These are phyloP conservation scores for Martes martes DNA, from an alignment of 2,113 vertebrate genomes.

Conservation along the genomic window DNA sequence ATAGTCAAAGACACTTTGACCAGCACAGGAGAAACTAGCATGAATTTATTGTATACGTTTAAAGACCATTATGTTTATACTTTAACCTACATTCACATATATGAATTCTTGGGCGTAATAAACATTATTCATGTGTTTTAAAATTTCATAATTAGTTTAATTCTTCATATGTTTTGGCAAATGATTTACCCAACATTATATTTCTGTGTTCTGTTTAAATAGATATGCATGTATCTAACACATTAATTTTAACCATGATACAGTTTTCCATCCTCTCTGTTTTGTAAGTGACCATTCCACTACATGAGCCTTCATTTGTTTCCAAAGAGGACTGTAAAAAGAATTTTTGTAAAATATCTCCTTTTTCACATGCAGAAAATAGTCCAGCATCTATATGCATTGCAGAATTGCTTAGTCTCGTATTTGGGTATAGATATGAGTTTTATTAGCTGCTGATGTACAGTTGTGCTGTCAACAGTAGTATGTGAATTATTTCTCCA, in stretches of 20 bases:
- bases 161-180: not conserved
- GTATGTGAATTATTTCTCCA: not conserved
- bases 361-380: not conserved
- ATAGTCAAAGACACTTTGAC: not conserved
- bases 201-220: not conserved
- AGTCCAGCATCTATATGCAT: not conserved
- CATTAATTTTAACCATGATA: not conserved
- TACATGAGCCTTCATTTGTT: not conserved
- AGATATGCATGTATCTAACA: not conserved
- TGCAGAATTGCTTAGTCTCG: not conserved
- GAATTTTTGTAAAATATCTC: not conserved
- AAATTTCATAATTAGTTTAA: not conserved
- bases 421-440: not conserved
- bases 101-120: not conserved
- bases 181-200: not conserved
- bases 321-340: not conserved
- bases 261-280: not conserved
- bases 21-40: not conserved
- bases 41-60: not conserved
- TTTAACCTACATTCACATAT: not conserved
- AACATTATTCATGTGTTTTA: not conserved
- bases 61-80: not conserved
- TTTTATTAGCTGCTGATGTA: not conserved
- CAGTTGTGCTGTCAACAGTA: not conserved
- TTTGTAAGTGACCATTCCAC: not conserved